These are phyloP conservation scores for Nemotelus nigrinus DNA, from an alignment of 2,888 invertebrate species.

Conservation along the genomic window DNA sequence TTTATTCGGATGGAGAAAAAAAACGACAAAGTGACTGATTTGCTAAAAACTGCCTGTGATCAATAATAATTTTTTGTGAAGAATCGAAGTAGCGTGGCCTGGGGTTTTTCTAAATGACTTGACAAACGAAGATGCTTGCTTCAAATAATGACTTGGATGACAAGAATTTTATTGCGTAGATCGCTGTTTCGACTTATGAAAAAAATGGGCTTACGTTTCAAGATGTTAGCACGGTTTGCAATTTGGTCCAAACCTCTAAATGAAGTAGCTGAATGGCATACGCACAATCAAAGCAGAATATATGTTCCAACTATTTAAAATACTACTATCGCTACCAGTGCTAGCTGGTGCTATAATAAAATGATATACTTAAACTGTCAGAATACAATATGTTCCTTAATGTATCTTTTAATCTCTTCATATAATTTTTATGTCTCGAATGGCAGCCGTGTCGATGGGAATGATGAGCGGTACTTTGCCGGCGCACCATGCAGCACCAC, in stretches of 20 bases:
- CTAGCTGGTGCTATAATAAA: too few relatives aligned
- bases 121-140: slow-evolving; percentile 11
- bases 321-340: too few relatives aligned
- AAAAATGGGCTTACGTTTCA: too few relatives aligned
- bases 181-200: too few relatives aligned
- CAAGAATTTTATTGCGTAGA: not conserved
- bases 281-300: too few relatives aligned
- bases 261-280: too few relatives aligned
- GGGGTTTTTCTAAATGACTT: not conserved
- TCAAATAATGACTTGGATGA: slow-evolving; percentile 23
- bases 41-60: slow-evolving; percentile 16
- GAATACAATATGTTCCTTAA: too few relatives aligned
- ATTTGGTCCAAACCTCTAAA: too few relatives aligned
- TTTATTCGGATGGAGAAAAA: slow-evolving; percentile 32
- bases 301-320: too few relatives aligned
- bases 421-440: not conserved
- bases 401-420: not conserved
- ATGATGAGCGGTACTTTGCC: slow-evolving; percentile 26
- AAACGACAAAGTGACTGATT: slow-evolving; percentile 44
- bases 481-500: slow-evolving; percentile 25
- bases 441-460: not conserved
- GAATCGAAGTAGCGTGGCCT: slow-evolving; percentile 2
- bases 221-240: too few relatives aligned
- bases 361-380: too few relatives aligned
- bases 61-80: slow-evolving; percentile 18